These are phyloP conservation scores for Gavia stellata DNA, from an alignment of 2,113 vertebrate species.

Conservation along the genomic window DNA sequence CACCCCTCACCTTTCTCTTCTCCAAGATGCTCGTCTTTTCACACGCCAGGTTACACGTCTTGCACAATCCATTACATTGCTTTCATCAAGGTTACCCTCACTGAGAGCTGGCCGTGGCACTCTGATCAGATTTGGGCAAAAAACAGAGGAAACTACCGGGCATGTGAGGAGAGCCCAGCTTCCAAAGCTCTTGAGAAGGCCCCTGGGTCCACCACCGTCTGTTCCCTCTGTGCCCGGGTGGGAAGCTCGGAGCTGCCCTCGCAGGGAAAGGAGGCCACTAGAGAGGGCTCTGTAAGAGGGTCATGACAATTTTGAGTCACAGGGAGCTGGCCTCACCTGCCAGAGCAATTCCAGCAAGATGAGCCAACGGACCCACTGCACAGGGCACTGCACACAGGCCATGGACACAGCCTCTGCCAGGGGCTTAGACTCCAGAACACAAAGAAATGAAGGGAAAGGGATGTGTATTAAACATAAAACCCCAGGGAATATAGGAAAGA, in stretches of 20 bases:
- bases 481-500: not conserved
- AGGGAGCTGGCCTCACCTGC: not conserved
- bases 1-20: not conserved
- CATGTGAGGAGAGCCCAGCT: not conserved
- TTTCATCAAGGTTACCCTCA: not conserved
- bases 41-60: not conserved
- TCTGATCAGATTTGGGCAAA: not conserved
- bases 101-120: not conserved
- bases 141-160: not conserved
- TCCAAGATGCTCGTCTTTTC: not conserved
- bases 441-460: not conserved
- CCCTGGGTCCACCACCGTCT: not conserved
- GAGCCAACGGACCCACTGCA: fast-evolving
- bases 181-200: not conserved
- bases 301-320: fast-evolving
- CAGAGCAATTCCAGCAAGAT: not conserved
- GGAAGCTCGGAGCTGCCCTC: not conserved
- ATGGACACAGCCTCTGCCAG: not conserved
- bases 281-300: not conserved
- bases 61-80: not conserved
- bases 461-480: not conserved
- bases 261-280: not conserved
- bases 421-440: not conserved
- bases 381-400: not conserved
- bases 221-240: not conserved